A percentile compares a stretch with the other conserved stretches of the same genome.
phyloP scores from a whole-genome alignment of 2,888 invertebrate genomes.

The Drosophila kokeensis region DNA sequence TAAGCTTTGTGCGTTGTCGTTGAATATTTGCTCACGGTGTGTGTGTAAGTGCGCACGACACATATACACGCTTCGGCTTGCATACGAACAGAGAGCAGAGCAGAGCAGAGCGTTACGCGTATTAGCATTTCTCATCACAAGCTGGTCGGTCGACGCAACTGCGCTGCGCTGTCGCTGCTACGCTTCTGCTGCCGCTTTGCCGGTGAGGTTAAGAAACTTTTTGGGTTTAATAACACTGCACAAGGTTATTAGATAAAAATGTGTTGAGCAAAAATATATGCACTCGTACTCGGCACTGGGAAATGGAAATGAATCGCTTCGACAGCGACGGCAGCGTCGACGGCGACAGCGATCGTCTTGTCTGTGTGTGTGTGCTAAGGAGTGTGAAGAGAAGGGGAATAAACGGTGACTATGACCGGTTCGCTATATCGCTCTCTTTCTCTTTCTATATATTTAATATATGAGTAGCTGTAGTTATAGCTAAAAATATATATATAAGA shows the following conservation, averaged over 20 bases:
- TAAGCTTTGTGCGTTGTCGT: slow-evolving; percentile 60
- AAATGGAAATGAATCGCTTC: slow-evolving; percentile 55
- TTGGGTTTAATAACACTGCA: slow-evolving; percentile 85
- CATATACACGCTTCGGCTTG: slow-evolving; percentile 15
- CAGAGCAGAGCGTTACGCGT: slow-evolving; percentile 33
- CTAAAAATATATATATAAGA: neutral
- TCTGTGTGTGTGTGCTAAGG: neutral
- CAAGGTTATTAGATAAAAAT: slow-evolving; percentile 85
- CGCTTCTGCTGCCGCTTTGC: slow-evolving; percentile 45
- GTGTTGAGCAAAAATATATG: slow-evolving; percentile 66
- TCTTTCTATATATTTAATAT: neutral
- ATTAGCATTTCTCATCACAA: slow-evolving; percentile 77
- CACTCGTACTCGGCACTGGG: slow-evolving; percentile 38
- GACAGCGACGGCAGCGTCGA: slow-evolving; percentile 4
- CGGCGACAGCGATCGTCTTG: slow-evolving; percentile 33
- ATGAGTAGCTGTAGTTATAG: slow-evolving; percentile 15
- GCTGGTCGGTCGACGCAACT: slow-evolving; percentile 41
- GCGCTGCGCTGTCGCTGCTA: slow-evolving; percentile 44
- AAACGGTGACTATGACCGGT: slow-evolving; percentile 55
- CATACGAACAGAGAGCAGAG: slow-evolving; percentile 23
- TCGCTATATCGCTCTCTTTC: slow-evolving; percentile 10
- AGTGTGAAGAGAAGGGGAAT: slow-evolving; percentile 10
- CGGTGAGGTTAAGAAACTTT: slow-evolving; percentile 84
- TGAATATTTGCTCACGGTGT: slow-evolving; percentile 53
- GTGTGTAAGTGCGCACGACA: slow-evolving; percentile 14